These are phyloP conservation scores for Schizothorax lantsangensis DNA, from an alignment of 2,797 vertebrate species.

Conservation along the genomic window DNA sequence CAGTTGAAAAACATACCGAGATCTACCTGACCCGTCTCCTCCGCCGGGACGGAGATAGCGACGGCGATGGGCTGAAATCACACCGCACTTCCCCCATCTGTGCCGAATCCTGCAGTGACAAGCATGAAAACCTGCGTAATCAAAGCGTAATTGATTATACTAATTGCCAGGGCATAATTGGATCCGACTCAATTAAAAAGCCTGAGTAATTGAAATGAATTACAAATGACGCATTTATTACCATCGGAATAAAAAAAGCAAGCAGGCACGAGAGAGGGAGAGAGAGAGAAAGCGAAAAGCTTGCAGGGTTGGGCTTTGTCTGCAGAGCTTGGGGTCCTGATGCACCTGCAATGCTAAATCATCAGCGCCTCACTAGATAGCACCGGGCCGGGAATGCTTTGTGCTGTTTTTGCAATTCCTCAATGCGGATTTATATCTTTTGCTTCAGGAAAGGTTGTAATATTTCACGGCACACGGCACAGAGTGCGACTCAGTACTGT, in stretches of 20 bases:
- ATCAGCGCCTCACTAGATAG: conserved; percentile 79
- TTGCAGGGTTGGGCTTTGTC: conserved; percentile 64
- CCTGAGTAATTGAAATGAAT: conserved; percentile 83
- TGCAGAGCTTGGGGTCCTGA: conserved; percentile 66
- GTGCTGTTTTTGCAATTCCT: conserved; percentile 88
- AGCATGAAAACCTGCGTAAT: conserved; percentile 73
- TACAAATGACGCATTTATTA: conserved; percentile 71
- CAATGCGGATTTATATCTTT: conserved; percentile 87
- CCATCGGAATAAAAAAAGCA: conserved; percentile 56
- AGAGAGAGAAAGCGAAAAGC: conserved; percentile 49
- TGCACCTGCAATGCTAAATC: conserved; percentile 86
- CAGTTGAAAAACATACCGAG: conserved; percentile 58
- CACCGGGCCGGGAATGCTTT: conserved; percentile 80
- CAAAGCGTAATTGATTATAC: conserved; percentile 83
- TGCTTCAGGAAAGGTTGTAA: conserved; percentile 87
- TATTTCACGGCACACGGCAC: conserved; percentile 78
- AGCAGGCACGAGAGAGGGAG: conserved; percentile 21
- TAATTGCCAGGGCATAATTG: conserved; percentile 85
- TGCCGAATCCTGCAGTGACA: conserved; percentile 80
- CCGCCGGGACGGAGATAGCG: conserved; percentile 64
- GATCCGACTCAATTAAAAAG: conserved; percentile 85
- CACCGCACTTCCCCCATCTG: conserved; percentile 72
- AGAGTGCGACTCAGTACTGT: conserved; percentile 67
- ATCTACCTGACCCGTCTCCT: conserved; percentile 63
- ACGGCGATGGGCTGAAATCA: conserved; percentile 67